Evolutionary conservation across 2,888 invertebrate species (phyloP).

Genomic region (Scaptomyza caliginosa): DNA sequence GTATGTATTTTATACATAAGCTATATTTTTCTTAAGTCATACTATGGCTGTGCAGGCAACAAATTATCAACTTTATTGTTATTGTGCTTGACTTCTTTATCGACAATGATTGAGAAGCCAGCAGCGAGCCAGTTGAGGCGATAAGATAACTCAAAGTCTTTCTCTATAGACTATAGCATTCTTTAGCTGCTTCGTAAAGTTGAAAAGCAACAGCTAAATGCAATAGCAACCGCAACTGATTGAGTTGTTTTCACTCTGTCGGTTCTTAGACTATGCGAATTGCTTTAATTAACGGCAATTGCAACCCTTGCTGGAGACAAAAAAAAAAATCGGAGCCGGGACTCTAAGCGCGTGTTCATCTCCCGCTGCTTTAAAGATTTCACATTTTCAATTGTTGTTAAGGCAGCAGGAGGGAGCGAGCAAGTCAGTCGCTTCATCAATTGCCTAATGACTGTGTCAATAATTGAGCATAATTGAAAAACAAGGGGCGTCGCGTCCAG

Average conservation of each 20-base stretch:
- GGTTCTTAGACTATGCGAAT: constrained; percentile 38
- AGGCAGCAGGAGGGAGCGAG: constrained; percentile 25
- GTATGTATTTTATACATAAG: background rate
- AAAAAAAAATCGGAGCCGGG: constrained; percentile 26
- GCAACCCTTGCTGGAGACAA: constrained; percentile 56
- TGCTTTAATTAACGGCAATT: constrained; percentile 58
- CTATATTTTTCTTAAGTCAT: background rate
- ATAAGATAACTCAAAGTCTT: constrained; percentile 53
- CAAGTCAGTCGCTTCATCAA: constrained; percentile 48
- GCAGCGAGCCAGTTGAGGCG: constrained; percentile 28
- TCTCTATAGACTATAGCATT: constrained; percentile 12
- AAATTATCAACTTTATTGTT: constrained; percentile 51
- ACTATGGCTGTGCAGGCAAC: background rate
- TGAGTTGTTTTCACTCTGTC: constrained; percentile 23
- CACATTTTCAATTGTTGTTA: constrained; percentile 52
- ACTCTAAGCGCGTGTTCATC: constrained; percentile 59
- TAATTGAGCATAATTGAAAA: constrained; percentile 78
- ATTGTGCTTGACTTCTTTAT: constrained; percentile 49
- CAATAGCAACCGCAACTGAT: constrained; percentile 43
- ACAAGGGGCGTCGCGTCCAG: constrained; percentile 61
- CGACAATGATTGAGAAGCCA: constrained; percentile 53
- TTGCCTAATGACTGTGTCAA: constrained; percentile 76
- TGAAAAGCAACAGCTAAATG: constrained; percentile 16
- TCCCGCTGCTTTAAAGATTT: constrained; percentile 75
- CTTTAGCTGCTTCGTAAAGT: constrained; percentile 3